Base-by-base conservation (phyloP, 2,113 vertebrate genomes). In the Rana temporaria region DNA sequence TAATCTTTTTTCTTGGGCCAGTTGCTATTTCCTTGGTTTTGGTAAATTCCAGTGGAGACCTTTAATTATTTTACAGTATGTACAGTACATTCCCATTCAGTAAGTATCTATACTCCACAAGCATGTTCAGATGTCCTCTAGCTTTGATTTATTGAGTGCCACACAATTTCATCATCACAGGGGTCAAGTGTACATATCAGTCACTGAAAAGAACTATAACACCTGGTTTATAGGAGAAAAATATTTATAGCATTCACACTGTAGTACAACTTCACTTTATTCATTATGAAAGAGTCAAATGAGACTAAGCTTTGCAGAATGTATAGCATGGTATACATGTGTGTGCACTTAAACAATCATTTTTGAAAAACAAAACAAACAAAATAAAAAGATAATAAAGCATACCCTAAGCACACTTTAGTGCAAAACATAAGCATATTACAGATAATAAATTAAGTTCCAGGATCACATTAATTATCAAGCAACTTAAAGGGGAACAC, bases 61-160 rank as follows among this genome's bases (percentile, higher is more conserved):
- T 55, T 48, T 53, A 55, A 71, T 71, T 55, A 71, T 71, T 71
- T 71, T 71, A 56, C 69, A 71, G 18, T 71, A 71, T 9, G 24
- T 71, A 52, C 15, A 71, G 22, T 55, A 52, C 22, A 71, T 70
- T 26, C 22, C 24, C 69, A 55, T 26, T 30, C 48, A 56, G 16
- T 6, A 20, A 26, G 69, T 71, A 71, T 30, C 48, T 26, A 30
- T 55, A 71, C 55, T 22, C 69, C 16, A 22, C 24, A 55, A n/a
- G 20, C 24, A 48, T 48, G 22, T 71, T 53, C 15, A 26, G 26
- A 55, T 71, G 69, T 55, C 26, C 24, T 24, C 15, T 17, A 30
- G 55, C 48, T 55, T 52, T 71, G 48, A 71, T 71, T 71, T 71
- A 71, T 71, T 55, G 69, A 56, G 48, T 71, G 69, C 48, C 26